Conservation (phyloP, 2,888 invertebrate genomes). For the Cordilura impudica region DNA sequence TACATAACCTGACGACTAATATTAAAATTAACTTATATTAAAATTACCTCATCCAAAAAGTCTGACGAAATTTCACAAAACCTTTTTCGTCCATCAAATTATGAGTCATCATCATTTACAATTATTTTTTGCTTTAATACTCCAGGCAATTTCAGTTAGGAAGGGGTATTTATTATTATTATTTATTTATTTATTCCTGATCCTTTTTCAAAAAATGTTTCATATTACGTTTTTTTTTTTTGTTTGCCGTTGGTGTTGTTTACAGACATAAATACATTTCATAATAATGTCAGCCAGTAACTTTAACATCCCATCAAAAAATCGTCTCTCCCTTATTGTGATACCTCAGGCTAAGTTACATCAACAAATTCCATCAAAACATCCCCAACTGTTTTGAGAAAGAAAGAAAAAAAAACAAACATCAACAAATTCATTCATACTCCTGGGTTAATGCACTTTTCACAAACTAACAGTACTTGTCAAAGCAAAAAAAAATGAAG, state of each 20-base stretch:
- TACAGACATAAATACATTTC: conserved; percentile 44
- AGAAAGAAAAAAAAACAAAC: conserved; percentile 21
- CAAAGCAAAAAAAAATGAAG: neutral
- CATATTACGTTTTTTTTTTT: neutral
- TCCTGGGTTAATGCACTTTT: conserved; percentile 61
- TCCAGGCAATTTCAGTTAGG: neutral
- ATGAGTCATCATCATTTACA: conserved; percentile 11
- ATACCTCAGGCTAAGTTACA: conserved; percentile 1
- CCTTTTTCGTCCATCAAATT: neutral
- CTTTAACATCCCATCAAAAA: conserved; percentile 29
- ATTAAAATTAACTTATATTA: too few relatives aligned
- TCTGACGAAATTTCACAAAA: neutral
- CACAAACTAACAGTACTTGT: conserved; percentile 10
- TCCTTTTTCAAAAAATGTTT: conserved; percentile 6
- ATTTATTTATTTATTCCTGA: neutral
- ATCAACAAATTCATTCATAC: conserved; percentile 27
- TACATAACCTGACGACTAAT: too few relatives aligned
- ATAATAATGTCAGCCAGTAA: conserved; percentile 57
- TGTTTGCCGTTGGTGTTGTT: conserved; percentile 26
- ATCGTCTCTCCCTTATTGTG: conserved; percentile 10
- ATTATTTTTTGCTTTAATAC: neutral
- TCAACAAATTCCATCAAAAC: conserved; percentile 27
- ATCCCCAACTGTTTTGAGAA: conserved; percentile 28
- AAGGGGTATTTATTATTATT: neutral
- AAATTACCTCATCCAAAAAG: too few relatives aligned